Base-by-base conservation (phyloP, 2,888 invertebrate species). In the Hirtodrosophila histrioides region DNA sequence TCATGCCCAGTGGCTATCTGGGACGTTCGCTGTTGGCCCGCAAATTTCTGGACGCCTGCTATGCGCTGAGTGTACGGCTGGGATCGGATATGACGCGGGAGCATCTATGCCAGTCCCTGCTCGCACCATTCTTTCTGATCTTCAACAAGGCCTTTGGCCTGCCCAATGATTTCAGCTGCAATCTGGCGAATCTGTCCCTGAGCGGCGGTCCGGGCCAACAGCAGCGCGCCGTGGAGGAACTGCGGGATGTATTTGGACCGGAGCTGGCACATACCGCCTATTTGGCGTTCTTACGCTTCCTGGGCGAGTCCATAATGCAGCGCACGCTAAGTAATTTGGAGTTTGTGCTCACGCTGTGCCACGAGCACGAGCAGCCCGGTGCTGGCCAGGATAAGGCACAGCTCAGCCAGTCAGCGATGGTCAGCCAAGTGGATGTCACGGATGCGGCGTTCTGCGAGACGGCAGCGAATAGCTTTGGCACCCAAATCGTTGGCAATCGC, bases 181-280 rank as follows among this genome's bases (percentile, higher is more conserved):
- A 73, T 45, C 40, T 85, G 46, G 69, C 80, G 0, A 75, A 74
- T 53, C 58, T 82, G 0, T 75, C 60, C 27, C 71, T 86, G 4
- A 48, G 35, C 5, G 70, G 62, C 1, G 68, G 60, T 3, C 40
- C 66, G 0, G 65, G 63, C 0, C 86, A 86, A 12, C 78, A 79
- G 45, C 81, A 89, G 44, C 86, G 90, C 3, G 96, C 95, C 0
- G 93, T 95, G 82, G 95, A 96, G 78, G 98, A 98, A 91, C 92
- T 98, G 29, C 93, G 94, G 39, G 92, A 94, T 86, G 97, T 97
- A 0, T 98, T 98, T 90, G 96, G 96, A 12, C 94, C 95, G 3
- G 95, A 96, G 89, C 92, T 99, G 65, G 98, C 98, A 0, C 95
- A 97, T 88, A 94, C 94, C 54, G 94, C 97, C 0, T 98, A 97